Evolutionary conservation across 2,797 vertebrate genomes (phyloP).

Genomic region (Pempheris klunzingeri): DNA sequence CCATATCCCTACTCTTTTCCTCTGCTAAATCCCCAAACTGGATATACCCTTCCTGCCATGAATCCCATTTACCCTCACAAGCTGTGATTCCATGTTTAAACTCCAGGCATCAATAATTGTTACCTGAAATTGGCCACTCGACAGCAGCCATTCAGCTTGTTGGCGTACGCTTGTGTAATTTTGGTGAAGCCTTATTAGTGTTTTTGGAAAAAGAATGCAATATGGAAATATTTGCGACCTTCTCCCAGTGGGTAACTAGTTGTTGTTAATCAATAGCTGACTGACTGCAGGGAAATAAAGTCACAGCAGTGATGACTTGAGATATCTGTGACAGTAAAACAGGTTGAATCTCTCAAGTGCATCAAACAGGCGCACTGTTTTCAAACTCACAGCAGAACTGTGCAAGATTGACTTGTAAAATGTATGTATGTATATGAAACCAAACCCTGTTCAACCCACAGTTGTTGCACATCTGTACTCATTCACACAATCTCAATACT

Average conservation of each 20-base stretch:
- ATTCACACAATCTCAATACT: slow-evolving; percentile 23
- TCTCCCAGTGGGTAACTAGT: neutral
- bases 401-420: neutral
- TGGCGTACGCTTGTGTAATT: neutral
- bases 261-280: neutral
- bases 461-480: slow-evolving; percentile 17
- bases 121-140: no score
- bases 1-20: slow-evolving; percentile 82
- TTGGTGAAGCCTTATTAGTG: neutral
- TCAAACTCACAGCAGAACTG: neutral
- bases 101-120: neutral
- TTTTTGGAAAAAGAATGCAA: neutral
- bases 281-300: slow-evolving; percentile 15
- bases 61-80: slow-evolving; percentile 84
- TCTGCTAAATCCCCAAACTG: slow-evolving; percentile 80
- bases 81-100: slow-evolving; percentile 69
- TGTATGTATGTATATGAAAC: neutral
- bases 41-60: slow-evolving; percentile 78
- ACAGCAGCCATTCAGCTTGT: neutral
- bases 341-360: neutral
- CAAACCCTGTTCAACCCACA: slow-evolving; percentile 1
- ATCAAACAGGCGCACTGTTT: neutral
- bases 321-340: slow-evolving; percentile 20
- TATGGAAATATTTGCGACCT: neutral
- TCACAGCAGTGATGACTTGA: neutral